Conservation (phyloP, 1,140 invertebrate species). For the Drosophila lini region DNA sequence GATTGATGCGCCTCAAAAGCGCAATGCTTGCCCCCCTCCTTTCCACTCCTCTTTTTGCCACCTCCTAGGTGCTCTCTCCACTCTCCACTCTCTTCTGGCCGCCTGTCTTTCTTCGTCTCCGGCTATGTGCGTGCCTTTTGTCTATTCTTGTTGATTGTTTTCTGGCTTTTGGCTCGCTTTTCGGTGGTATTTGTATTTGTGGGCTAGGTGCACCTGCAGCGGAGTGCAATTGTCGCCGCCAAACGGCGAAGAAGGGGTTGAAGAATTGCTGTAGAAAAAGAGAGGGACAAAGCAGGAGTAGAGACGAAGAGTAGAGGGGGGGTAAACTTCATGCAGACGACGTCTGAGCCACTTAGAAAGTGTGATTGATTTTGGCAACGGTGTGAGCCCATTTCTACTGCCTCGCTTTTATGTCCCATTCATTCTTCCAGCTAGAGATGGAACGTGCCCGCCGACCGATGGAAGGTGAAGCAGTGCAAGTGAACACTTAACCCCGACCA, state of each 20-base stretch:
- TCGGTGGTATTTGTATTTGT: conserved; percentile 27
- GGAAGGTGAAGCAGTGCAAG: background rate
- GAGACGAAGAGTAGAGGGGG: background rate
- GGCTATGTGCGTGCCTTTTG: conserved; percentile 42
- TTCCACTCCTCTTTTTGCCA: conserved; percentile 2
- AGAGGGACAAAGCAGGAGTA: background rate
- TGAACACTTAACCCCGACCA: background rate
- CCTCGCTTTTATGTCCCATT: conserved; percentile 45
- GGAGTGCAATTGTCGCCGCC: conserved; percentile 49
- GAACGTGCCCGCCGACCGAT: conserved; percentile 17
- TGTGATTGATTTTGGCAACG: conserved; percentile 82
- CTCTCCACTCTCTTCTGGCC: background rate
- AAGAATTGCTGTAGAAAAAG: conserved; percentile 5
- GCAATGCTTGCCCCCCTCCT: conserved; percentile 24
- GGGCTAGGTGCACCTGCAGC: conserved; percentile 50
- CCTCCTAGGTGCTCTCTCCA: conserved; percentile 1
- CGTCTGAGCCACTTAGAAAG: conserved; percentile 74
- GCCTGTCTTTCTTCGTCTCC: background rate
- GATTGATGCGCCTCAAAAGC: conserved; percentile 58
- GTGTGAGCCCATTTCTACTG: conserved; percentile 68
- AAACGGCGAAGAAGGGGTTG: conserved; percentile 9
- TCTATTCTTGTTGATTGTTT: conserved; percentile 50
- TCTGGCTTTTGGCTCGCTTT: conserved; percentile 41
- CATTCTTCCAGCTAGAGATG: conserved; percentile 63
- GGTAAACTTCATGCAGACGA: conserved; percentile 17